phyloP scores from a whole-genome alignment of 2,888 invertebrate species.

The Eupithecia centaureata region DNA sequence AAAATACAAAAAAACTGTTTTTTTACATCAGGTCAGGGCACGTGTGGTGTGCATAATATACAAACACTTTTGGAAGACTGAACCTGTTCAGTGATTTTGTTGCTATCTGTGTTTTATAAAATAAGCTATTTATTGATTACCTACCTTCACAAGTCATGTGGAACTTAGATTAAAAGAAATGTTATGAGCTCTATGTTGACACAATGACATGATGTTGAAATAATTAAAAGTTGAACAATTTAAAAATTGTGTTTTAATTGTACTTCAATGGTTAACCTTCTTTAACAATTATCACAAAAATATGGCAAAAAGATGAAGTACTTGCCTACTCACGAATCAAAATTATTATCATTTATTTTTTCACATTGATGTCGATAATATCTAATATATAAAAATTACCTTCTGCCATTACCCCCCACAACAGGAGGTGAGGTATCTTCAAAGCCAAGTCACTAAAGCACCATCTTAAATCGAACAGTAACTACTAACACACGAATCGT shows the following conservation, averaged over 20 bases:
- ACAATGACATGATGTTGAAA: background rate
- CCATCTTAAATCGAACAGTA: slow-evolving; percentile 68
- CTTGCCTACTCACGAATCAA: background rate
- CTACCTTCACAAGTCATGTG: background rate
- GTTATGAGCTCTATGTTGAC: background rate
- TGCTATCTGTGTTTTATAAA: background rate
- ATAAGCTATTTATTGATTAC: background rate
- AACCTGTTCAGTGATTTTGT: background rate
- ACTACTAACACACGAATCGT: slow-evolving; percentile 70
- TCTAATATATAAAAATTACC: background rate
- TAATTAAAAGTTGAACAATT: background rate
- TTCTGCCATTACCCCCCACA: background rate
- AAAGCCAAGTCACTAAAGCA: slow-evolving; percentile 31
- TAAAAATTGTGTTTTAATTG: background rate
- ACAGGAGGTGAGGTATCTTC: slow-evolving; percentile 18
- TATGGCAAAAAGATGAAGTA: slow-evolving; percentile 1
- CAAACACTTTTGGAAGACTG: background rate
- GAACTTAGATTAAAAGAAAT: background rate
- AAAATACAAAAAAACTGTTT: background rate
- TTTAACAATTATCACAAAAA: background rate
- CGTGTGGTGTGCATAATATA: too few relatives aligned
- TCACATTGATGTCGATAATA: background rate
- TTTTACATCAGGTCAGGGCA: too few relatives aligned
- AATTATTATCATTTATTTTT: background rate
- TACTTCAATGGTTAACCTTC: background rate